Conservation (phyloP, 2,797 vertebrate genomes). For the Acomys russatus region DNA sequence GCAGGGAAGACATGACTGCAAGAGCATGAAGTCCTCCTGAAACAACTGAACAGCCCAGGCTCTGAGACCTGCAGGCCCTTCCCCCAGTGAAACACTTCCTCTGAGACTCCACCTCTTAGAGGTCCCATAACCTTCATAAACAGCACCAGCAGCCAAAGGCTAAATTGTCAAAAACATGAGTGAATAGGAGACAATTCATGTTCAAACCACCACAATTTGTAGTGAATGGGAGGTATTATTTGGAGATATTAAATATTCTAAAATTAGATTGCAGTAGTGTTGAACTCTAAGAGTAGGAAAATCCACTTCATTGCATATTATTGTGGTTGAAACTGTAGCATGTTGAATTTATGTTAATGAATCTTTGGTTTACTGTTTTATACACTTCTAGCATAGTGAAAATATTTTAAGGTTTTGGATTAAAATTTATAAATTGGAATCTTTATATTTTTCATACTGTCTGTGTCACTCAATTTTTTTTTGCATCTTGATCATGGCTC, state of each 20-base stretch:
- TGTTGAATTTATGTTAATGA: slow-evolving; percentile 38
- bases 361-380: background rate
- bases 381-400: background rate
- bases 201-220: background rate
- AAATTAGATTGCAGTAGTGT: slow-evolving; percentile 1
- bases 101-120: background rate
- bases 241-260: background rate
- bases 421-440: background rate
- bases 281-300: background rate
- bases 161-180: background rate
- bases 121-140: background rate
- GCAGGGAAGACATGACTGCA: background rate
- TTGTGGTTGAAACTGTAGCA: background rate
- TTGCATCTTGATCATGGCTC: background rate
- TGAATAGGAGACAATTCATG: background rate
- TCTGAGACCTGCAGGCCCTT: background rate
- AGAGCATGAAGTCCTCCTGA: background rate
- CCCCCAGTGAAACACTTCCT: accelerated
- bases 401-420: slow-evolving; percentile 27
- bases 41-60: background rate
- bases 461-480: background rate
- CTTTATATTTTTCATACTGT: background rate
- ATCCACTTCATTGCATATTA: background rate
- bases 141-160: background rate
- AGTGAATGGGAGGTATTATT: background rate